These are phyloP conservation scores for Gallirallus australis DNA, from an alignment of 2,797 vertebrate genomes.

Conservation along the genomic window DNA sequence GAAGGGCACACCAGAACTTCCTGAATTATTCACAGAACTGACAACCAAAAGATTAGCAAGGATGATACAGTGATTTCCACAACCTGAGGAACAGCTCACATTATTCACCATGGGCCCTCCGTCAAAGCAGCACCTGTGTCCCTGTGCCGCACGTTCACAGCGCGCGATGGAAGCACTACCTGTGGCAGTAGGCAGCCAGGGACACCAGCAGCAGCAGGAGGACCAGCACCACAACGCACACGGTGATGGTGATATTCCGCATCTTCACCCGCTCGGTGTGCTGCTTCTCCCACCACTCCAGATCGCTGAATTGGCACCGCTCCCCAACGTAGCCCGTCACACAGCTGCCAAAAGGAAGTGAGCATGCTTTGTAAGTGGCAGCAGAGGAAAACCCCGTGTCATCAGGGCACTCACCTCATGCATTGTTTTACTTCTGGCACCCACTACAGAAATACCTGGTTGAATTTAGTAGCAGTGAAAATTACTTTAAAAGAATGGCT, in stretches of 20 bases:
- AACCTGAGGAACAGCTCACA: rapidly evolving
- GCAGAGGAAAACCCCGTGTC: neutral
- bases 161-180: slow-evolving; percentile 69
- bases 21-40: neutral
- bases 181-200: slow-evolving; percentile 81
- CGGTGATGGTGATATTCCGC: slow-evolving; percentile 74
- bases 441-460: neutral
- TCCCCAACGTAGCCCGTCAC: slow-evolving; percentile 87
- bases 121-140: rapidly evolving
- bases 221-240: slow-evolving; percentile 72
- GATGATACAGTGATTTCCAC: rapidly evolving
- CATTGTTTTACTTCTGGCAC: neutral
- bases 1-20: neutral
- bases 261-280: slow-evolving; percentile 79
- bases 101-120: rapidly evolving
- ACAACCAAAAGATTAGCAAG: neutral
- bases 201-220: slow-evolving; percentile 81
- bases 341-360: slow-evolving; percentile 79
- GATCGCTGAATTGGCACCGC: slow-evolving; percentile 91
- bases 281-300: slow-evolving; percentile 91
- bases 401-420: rapidly evolving
- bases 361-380: neutral
- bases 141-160: rapidly evolving
- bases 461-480: neutral
- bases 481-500: neutral